Evolutionary conservation across 2,113 vertebrate species (phyloP).

Genomic region (Piprites chloris): DNA sequence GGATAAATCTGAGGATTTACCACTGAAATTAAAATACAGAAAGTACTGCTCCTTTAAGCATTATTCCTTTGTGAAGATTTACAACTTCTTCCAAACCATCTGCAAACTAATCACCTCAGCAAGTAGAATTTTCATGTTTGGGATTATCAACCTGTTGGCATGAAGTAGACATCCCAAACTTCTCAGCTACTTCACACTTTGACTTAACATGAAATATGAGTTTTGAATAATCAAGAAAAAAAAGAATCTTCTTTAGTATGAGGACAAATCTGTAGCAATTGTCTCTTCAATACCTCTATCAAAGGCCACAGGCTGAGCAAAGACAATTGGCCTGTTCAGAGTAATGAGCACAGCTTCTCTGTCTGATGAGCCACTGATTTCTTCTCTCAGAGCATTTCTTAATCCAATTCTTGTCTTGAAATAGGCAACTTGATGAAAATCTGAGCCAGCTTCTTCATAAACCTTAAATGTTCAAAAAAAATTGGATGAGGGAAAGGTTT

Average conservation of each 20-base stretch:
- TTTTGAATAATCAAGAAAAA: neutral
- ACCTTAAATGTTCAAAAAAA: conserved; percentile 73
- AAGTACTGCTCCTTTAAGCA: neutral
- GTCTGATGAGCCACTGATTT: conserved; percentile 93
- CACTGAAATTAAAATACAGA: neutral
- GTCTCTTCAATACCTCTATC: conserved; percentile 85
- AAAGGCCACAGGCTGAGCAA: conserved; percentile 96
- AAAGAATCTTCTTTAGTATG: neutral
- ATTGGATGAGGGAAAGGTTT: neutral
- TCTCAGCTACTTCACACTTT: neutral
- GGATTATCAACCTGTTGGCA: neutral
- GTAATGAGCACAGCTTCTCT: conserved; percentile 98
- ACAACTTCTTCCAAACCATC: neutral
- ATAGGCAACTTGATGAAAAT: conserved; percentile 98
- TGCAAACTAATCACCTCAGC: neutral
- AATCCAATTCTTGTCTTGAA: conserved; percentile 96
- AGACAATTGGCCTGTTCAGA: conserved; percentile 94
- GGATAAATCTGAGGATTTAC: neutral
- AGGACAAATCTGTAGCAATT: neutral
- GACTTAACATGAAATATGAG: neutral
- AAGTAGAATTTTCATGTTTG: neutral
- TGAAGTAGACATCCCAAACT: neutral
- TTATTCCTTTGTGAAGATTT: neutral
- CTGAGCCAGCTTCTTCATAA: conserved; percentile 97
- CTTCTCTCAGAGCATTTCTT: conserved; percentile 93